Evolutionary conservation across 37 sponge, comb jelly and placozoan species (phyloP), one percentile per base, ranked within the genome.

Genomic region (Cladorhizidae sp.): DNA sequence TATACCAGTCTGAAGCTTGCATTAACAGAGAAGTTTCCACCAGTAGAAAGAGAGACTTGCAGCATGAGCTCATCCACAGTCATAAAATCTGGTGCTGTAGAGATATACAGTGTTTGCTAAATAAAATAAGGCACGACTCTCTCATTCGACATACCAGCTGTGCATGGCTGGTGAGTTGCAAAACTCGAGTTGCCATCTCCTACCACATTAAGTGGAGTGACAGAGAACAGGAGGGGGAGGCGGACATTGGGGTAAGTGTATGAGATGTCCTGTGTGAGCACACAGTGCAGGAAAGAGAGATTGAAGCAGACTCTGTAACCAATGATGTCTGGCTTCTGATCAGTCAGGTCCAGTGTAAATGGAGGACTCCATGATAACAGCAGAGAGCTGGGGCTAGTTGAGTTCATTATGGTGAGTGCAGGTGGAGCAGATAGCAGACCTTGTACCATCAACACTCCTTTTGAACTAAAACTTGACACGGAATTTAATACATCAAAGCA

Each of bases 151-250:
- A 7, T 18, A 33, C 33, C 67, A 32, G 7, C 12, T 35, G 35
- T 5, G 49, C 76, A 75, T 35, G 76, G 59, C 23, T 75, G 37
- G 29, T 75, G 59, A 36, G 33, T 35, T 21, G 33, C n/a, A 9
- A 37, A 35, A 38, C 39, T 39, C 11, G 76, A 18, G 36, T 35
- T 75, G 18, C 76, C 55, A 32, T 75, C 76, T 59, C 76, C 76
- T n/a, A 57, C 59, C 59, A 75, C 59, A 57, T 75, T 75, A 2
- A 75, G 29, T 20, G 76, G 57, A 12, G 76, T 58, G 22, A 75
- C 76, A 57, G 58, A 57, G 38, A 75, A 36, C 61, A 58, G 40
- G 14, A 75, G 28, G 39, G 23, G 59, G 29, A 75, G n/a, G 33
- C 61, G 36, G 41, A 75, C 31, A 23, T 75, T 75, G 20, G n/a